Conservation (phyloP, 2,888 invertebrate genomes). For the Troglohyphantes excavatus region DNA sequence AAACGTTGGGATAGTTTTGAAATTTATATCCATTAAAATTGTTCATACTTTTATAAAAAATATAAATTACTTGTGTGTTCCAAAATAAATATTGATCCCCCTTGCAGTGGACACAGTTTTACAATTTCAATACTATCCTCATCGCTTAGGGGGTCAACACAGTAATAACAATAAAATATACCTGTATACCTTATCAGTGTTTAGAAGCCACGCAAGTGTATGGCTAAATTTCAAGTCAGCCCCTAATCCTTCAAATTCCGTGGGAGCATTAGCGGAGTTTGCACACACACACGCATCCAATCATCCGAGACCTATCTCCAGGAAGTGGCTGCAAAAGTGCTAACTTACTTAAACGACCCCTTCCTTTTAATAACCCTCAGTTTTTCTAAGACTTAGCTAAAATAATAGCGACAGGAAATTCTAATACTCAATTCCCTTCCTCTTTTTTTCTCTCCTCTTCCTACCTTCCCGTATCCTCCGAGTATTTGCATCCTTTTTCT, state of each 20-base stretch:
- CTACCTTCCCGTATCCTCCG: constrained; percentile 14
- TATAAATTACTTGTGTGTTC: too few relatives aligned
- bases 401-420: constrained; percentile 78
- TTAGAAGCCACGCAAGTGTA: background rate
- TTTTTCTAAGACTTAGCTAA: constrained; percentile 71
- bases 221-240: constrained; percentile 39
- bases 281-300: constrained; percentile 42
- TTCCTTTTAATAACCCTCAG: constrained; percentile 74
- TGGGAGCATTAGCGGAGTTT: constrained; percentile 48
- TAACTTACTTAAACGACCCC: constrained; percentile 74
- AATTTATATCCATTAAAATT: too few relatives aligned
- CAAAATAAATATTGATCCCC: too few relatives aligned
- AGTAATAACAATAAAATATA: too few relatives aligned
- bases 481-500: constrained; percentile 47
- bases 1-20: too few relatives aligned
- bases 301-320: constrained; percentile 29
- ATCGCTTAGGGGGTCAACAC: too few relatives aligned
- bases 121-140: too few relatives aligned
- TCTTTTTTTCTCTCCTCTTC: constrained; percentile 5
- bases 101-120: too few relatives aligned
- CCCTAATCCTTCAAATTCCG: constrained; percentile 21
- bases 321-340: constrained; percentile 21
- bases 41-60: too few relatives aligned
- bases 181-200: too few relatives aligned
- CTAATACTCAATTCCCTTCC: constrained; percentile 71